Evolutionary conservation across 2,113 vertebrate species (phyloP).

Genomic region (Hassar affinis): DNA sequence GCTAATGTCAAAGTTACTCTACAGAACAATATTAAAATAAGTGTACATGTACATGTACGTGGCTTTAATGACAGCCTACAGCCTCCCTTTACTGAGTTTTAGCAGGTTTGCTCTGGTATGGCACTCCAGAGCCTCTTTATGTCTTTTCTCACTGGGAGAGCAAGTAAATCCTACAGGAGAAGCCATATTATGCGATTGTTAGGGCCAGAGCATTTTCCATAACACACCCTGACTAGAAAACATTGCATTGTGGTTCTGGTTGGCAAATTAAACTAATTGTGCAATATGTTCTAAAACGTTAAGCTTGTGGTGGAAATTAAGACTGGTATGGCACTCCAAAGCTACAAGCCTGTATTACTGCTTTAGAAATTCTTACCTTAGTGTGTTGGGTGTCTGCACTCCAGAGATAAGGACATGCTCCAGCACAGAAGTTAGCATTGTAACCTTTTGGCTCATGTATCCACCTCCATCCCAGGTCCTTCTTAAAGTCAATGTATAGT

Average conservation of each 20-base stretch:
- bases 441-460: slow-evolving; percentile 79
- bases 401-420: slow-evolving; percentile 79
- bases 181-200: not conserved
- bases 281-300: not conserved
- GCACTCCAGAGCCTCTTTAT: not conserved
- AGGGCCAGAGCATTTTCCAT: not conserved
- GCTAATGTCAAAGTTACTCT: not conserved
- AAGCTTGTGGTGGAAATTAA: no score
- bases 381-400: slow-evolving; percentile 77
- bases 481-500: slow-evolving; percentile 78
- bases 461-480: slow-evolving; percentile 77
- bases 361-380: slow-evolving; percentile 61
- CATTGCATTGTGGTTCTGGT: not conserved
- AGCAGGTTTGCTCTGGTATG: not conserved
- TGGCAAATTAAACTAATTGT: not conserved
- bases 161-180: not conserved
- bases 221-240: not conserved
- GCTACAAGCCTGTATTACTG: no score
- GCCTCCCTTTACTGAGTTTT: not conserved
- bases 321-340: no score
- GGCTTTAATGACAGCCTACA: not conserved
- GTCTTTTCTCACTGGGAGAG: not conserved
- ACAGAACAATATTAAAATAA: not conserved
- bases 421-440: slow-evolving; percentile 77
- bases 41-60: no score